These are phyloP conservation scores for Drepanosiphum platanoidis DNA, from an alignment of 2,888 invertebrate species.

Conservation along the genomic window DNA sequence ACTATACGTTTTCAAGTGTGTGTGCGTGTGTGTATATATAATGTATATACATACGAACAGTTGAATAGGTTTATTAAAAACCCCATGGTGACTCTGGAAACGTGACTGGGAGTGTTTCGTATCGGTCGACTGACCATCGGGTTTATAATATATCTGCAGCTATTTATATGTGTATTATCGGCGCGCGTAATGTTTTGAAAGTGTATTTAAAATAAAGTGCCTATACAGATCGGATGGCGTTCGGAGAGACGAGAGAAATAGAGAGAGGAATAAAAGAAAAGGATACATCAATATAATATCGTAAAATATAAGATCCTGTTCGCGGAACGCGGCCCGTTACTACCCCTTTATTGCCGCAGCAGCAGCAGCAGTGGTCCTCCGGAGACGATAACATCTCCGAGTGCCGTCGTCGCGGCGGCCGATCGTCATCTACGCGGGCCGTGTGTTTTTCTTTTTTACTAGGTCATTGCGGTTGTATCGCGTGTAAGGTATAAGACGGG, in stretches of 20 bases:
- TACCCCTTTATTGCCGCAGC: background rate
- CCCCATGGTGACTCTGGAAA: constrained; percentile 42
- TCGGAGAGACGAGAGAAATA: background rate
- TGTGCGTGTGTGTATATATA: background rate
- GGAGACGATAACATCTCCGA: background rate
- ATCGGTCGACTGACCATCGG: constrained; percentile 54
- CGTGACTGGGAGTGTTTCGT: constrained; percentile 60
- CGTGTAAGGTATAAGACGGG: constrained; percentile 5
- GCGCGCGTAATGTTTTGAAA: constrained; percentile 52
- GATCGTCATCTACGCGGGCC: background rate
- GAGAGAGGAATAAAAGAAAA: background rate
- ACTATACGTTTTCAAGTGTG: background rate
- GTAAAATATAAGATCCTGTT: background rate
- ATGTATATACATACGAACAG: background rate
- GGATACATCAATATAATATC: background rate
- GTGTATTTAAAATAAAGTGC: constrained; percentile 34
- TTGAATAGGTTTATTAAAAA: constrained; percentile 55
- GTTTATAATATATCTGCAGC: constrained; percentile 20
- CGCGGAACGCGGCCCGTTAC: background rate
- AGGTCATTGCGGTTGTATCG: constrained; percentile 29
- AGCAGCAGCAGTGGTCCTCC: background rate
- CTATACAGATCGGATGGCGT: background rate
- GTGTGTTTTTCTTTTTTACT: constrained; percentile 18
- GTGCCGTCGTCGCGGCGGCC: background rate
- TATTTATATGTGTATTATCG: constrained; percentile 26